Percentiles rank a stretch among this genome's conserved stretches.
Conservation (phyloP, 2,888 invertebrate genomes). For the Slavum lentiscoides region DNA sequence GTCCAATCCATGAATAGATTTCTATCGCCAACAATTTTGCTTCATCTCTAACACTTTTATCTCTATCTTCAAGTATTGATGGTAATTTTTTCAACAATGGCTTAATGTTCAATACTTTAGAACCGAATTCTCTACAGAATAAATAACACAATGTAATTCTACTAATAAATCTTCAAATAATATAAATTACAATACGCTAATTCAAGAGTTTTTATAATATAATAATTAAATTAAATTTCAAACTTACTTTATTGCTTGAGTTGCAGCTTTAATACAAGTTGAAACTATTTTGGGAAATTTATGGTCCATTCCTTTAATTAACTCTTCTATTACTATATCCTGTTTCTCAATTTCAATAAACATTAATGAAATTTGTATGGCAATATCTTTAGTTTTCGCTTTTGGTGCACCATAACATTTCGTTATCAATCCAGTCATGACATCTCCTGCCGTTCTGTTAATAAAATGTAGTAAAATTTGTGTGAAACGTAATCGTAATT, state of each 20-base stretch:
- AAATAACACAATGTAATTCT: conserved; percentile 9
- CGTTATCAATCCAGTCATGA: conserved; percentile 81
- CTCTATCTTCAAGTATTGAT: conserved; percentile 83
- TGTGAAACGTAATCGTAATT: not conserved
- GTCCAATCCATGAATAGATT: conserved; percentile 88
- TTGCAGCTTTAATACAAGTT: conserved; percentile 77
- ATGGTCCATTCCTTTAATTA: conserved; percentile 89
- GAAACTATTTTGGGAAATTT: conserved; percentile 95
- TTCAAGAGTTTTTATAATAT: not conserved
- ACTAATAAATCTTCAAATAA: not conserved
- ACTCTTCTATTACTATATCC: conserved; percentile 84
- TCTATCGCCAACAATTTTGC: conserved; percentile 89
- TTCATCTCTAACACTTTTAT: conserved; percentile 89
- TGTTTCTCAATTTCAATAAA: conserved; percentile 95
- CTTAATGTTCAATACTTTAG: conserved; percentile 86
- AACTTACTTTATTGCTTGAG: conserved; percentile 70
- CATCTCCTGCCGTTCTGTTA: conserved; percentile 78
- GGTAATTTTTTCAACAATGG: conserved; percentile 86
- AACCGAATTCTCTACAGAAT: conserved; percentile 77
- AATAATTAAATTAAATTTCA: not conserved
- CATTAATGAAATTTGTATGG: conserved; percentile 86
- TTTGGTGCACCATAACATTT: conserved; percentile 93
- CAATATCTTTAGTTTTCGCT: conserved; percentile 87
- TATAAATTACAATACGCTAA: not conserved
- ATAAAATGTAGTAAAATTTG: conserved; percentile 35